Conservation (phyloP, 2,888 invertebrate species). For the Helicoverpa assulta region DNA sequence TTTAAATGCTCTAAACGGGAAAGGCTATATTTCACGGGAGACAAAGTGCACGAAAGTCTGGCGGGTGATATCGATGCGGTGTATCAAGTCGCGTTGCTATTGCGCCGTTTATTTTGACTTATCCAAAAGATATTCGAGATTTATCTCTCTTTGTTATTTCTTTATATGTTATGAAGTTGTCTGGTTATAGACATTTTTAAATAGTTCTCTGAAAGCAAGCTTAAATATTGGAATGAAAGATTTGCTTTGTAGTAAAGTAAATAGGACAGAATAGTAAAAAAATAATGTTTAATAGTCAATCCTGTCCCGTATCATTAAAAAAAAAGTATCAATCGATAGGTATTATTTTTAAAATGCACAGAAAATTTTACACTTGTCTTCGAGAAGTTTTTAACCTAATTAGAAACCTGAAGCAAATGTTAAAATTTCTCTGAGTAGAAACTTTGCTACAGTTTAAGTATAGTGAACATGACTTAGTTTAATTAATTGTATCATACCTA, state of each 20-base stretch:
- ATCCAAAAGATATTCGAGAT: conserved; percentile 1
- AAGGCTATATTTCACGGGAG: conserved; percentile 50
- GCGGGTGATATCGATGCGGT: conserved; percentile 45
- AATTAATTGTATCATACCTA: neutral
- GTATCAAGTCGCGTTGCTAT: conserved; percentile 34
- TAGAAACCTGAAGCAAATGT: neutral
- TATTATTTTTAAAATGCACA: no score
- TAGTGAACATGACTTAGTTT: neutral
- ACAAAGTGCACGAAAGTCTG: conserved; percentile 53
- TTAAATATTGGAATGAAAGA: neutral
- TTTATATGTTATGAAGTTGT: neutral
- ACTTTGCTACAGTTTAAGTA: neutral
- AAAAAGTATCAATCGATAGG: no score
- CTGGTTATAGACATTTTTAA: neutral
- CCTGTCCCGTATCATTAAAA: no score
- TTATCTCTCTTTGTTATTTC: conserved; percentile 1
- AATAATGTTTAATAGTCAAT: no score
- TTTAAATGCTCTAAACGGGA: neutral
- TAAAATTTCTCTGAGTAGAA: neutral
- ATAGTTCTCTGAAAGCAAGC: neutral
- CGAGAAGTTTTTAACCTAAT: neutral
- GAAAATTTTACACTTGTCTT: neutral
- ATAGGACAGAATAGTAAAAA: no score
- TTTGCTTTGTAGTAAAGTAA: no score
- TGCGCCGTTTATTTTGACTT: conserved; percentile 35